Conservation (phyloP, 2,888 invertebrate genomes). For the Caenorhabditis sp. region DNA sequence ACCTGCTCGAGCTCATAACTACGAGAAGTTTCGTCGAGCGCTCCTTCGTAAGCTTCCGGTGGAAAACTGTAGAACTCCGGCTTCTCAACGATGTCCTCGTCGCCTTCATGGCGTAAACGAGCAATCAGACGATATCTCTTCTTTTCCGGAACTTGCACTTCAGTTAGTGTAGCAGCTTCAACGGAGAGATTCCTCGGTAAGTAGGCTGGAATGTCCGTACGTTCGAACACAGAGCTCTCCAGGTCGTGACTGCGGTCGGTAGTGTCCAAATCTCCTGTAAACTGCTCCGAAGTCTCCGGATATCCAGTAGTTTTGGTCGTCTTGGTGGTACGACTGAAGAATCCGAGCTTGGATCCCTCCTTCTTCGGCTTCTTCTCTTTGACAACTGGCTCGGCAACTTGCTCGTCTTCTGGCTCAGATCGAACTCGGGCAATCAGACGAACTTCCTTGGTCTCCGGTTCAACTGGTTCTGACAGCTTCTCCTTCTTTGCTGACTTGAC, state of each 20-base stretch:
- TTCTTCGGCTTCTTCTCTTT: constrained; percentile 20
- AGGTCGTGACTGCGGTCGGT: constrained; percentile 22
- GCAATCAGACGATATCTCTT: constrained; percentile 11
- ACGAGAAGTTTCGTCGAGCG: constrained; percentile 38
- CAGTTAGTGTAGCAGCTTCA: not conserved
- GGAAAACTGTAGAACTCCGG: constrained; percentile 38
- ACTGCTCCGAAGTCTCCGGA: constrained; percentile 32
- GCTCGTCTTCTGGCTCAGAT: constrained; percentile 25
- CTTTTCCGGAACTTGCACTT: constrained; percentile 2
- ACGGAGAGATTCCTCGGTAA: constrained; percentile 4
- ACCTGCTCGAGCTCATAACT: constrained; percentile 25
- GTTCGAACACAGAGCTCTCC: constrained; percentile 28
- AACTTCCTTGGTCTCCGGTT: constrained; percentile 27
- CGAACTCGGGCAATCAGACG: constrained; percentile 39
- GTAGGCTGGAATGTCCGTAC: constrained; percentile 25
- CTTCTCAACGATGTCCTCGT: constrained; percentile 37
- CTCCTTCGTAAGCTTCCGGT: constrained; percentile 36
- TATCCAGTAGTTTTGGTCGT: constrained; percentile 25
- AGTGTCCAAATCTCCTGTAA: constrained; percentile 39
- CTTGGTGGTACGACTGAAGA: constrained; percentile 22
- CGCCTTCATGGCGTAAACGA: constrained; percentile 37
- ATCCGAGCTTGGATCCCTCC: constrained; percentile 25
- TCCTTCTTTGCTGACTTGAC: constrained; percentile 35
- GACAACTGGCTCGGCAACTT: not conserved
- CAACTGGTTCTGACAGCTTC: constrained; percentile 28